Conservation (phyloP, 2,113 vertebrate genomes). For the Cynopterus brachyotis region DNA sequence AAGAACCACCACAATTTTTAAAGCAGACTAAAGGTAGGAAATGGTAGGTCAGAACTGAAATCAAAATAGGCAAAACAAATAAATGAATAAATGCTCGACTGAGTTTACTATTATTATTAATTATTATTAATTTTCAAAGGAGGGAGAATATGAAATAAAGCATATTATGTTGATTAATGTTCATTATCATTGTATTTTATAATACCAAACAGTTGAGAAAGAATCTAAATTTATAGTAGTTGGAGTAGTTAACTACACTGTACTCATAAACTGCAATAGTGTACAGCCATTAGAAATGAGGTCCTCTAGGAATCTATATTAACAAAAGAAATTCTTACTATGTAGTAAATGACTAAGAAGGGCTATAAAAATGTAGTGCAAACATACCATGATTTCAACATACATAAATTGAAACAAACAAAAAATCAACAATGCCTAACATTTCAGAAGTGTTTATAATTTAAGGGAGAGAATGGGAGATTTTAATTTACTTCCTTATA, state of each 20-base stretch:
- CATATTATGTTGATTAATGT: background rate
- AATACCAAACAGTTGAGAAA: background rate
- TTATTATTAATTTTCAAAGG: background rate
- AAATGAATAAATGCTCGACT: background rate
- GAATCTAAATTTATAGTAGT: background rate
- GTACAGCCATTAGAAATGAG: background rate
- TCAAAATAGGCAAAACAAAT: background rate
- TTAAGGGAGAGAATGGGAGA: background rate
- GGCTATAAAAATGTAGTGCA: background rate
- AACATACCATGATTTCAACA: background rate
- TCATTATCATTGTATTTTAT: background rate
- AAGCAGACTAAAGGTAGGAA: background rate
- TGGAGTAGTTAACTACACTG: background rate
- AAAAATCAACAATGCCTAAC: background rate
- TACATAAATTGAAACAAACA: background rate
- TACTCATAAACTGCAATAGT: background rate
- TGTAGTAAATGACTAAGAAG: background rate
- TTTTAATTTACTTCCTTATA: background rate
- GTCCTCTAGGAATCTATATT: background rate
- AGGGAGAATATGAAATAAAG: background rate
- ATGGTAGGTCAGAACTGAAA: background rate
- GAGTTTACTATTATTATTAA: background rate
- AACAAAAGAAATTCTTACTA: background rate
- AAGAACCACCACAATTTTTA: background rate
- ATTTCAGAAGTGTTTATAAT: background rate